Percentiles rank a stretch among this genome's conserved stretches.
phyloP scores from a whole-genome alignment of 2,888 invertebrate species.

The Conops quadrifasciatus region DNA sequence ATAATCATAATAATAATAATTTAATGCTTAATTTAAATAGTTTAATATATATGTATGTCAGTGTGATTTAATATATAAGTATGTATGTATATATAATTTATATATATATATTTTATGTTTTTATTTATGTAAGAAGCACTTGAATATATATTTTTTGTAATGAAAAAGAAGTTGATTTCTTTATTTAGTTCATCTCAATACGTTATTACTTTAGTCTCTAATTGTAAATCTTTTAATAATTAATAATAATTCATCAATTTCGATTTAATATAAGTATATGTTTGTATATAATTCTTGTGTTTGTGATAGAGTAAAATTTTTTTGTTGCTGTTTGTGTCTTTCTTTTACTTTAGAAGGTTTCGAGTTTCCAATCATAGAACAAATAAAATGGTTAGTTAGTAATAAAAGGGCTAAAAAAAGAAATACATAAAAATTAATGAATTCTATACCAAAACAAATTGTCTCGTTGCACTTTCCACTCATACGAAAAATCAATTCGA shows the following conservation, averaged over 20 bases:
- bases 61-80: slow-evolving; percentile 41
- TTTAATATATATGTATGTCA: slow-evolving; percentile 42
- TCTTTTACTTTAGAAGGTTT: slow-evolving; percentile 14
- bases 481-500: no score
- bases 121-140: slow-evolving; percentile 65
- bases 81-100: slow-evolving; percentile 42
- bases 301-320: slow-evolving; percentile 30
- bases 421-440: no score
- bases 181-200: slow-evolving; percentile 29
- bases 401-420: no score
- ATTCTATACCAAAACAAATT: no score
- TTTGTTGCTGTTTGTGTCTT: slow-evolving; percentile 14
- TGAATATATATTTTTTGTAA: slow-evolving; percentile 65
- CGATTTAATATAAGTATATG: slow-evolving; percentile 7
- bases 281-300: slow-evolving; percentile 25
- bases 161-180: slow-evolving; percentile 58
- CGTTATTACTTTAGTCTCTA: slow-evolving; percentile 27
- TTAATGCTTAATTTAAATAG: slow-evolving; percentile 39
- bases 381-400: no score
- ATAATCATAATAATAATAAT: slow-evolving; percentile 25
- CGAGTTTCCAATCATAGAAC: neutral
- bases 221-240: slow-evolving; percentile 25
- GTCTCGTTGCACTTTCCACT: no score
- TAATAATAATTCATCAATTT: slow-evolving; percentile 21
- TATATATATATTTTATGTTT: slow-evolving; percentile 52